Percentiles rank a stretch among this genome's conserved stretches.
phyloP scores from a whole-genome alignment of 2,113 vertebrate species.

The Otolemur garnettii region DNA sequence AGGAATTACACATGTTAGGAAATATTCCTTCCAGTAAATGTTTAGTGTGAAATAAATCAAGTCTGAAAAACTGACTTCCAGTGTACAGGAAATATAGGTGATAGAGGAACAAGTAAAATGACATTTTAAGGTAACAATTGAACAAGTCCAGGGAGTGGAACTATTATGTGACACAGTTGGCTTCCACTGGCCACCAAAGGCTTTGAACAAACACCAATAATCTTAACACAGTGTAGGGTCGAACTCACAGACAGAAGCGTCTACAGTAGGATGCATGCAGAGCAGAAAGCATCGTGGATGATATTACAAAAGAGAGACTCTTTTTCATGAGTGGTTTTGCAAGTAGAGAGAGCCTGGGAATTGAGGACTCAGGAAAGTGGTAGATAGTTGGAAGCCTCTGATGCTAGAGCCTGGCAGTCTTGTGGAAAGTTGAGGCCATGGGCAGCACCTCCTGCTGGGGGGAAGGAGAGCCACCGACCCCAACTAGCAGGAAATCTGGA shows the following conservation, averaged over 20 bases:
- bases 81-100: background rate
- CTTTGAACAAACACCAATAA: background rate
- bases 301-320: background rate
- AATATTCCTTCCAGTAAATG: constrained; percentile 24
- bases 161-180: background rate
- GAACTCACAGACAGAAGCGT: background rate
- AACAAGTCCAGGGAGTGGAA: background rate
- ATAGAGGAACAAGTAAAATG: background rate
- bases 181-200: background rate
- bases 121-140: background rate
- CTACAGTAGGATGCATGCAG: background rate
- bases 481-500: background rate
- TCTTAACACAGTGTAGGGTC: background rate
- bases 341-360: background rate
- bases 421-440: background rate
- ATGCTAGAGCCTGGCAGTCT: background rate
- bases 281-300: constrained; percentile 3
- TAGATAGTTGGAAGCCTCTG: background rate
- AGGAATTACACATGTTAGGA: constrained; percentile 26
- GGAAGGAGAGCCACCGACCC: background rate
- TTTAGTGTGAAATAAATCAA: background rate
- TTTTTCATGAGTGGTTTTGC: background rate
- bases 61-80: background rate
- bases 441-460: background rate
- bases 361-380: background rate